Conservation (phyloP, 92 coral and sea anemone genomes). For the Galaxea fascicularis region DNA sequence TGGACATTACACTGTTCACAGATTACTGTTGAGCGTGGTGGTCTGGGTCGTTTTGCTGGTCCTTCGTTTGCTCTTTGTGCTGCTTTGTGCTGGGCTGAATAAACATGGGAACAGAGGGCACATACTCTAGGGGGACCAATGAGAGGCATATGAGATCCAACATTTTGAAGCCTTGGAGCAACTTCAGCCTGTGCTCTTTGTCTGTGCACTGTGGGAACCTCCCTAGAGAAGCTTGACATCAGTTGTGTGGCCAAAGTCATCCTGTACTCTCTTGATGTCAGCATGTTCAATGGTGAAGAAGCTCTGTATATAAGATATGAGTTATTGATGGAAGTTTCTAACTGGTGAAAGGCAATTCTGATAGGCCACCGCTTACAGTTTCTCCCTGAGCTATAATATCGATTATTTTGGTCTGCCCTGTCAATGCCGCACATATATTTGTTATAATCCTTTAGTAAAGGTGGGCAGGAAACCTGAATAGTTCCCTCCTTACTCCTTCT, state of each 20-base stretch:
- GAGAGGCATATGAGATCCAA: background rate
- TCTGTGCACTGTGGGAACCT: background rate
- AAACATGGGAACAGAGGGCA: slow-evolving; percentile 4
- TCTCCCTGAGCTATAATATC: too few species aligned
- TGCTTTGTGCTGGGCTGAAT: background rate
- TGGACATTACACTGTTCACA: background rate
- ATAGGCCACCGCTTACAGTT: too few species aligned
- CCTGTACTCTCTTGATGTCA: too few species aligned
- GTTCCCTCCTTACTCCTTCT: too few species aligned
- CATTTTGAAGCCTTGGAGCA: background rate
- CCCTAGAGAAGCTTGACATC: background rate
- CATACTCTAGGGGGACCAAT: background rate
- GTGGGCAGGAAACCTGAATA: too few species aligned
- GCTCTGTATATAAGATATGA: too few species aligned
- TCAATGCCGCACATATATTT: too few species aligned
- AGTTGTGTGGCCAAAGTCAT: background rate
- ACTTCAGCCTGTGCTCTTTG: background rate
- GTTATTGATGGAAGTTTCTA: too few species aligned
- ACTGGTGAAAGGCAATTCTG: too few species aligned
- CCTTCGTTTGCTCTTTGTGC: background rate
- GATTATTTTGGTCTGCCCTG: too few species aligned
- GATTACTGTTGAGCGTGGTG: background rate
- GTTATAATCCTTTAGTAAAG: too few species aligned
- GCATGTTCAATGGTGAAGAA: too few species aligned
- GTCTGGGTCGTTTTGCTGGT: background rate